These are phyloP conservation scores for Chelmon rostratus DNA, from an alignment of 2,797 vertebrate species.

Conservation along the genomic window DNA sequence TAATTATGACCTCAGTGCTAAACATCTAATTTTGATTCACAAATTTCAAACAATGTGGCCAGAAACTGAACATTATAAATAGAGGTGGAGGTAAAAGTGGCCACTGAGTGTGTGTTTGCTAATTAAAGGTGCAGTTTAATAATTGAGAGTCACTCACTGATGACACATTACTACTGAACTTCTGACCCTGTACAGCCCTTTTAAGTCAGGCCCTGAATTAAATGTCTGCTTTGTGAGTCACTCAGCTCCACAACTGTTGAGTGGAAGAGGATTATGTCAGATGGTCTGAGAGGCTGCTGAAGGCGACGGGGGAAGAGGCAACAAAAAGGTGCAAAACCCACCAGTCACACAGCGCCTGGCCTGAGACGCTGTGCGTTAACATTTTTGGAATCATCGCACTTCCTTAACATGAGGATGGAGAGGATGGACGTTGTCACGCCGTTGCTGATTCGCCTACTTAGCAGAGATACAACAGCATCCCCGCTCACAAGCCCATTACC, in stretches of 20 bases:
- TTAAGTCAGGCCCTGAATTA: constrained; percentile 8
- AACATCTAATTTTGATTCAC: no score
- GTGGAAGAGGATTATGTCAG: constrained; percentile 9
- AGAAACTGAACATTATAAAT: no score
- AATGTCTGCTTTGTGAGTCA: not conserved
- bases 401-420: not conserved
- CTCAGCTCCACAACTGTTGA: not conserved
- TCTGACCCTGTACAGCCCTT: constrained; percentile 3
- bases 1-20: no score
- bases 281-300: constrained; percentile 11
- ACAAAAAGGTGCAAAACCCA: not conserved
- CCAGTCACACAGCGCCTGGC: not conserved
- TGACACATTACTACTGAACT: constrained; percentile 8
- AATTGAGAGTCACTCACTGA: not conserved
- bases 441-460: not conserved
- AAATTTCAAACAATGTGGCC: no score
- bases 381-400: not conserved
- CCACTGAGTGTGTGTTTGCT: not conserved
- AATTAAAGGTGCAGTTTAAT: not conserved
- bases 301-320: not conserved
- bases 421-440: not conserved
- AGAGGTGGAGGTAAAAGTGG: not conserved
- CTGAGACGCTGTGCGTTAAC: not conserved
- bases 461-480: constrained; percentile 5
- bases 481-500: not conserved